Evolutionary conservation across 1,140 invertebrate species (phyloP).

Genomic region (Cecropterus lyciades): DNA sequence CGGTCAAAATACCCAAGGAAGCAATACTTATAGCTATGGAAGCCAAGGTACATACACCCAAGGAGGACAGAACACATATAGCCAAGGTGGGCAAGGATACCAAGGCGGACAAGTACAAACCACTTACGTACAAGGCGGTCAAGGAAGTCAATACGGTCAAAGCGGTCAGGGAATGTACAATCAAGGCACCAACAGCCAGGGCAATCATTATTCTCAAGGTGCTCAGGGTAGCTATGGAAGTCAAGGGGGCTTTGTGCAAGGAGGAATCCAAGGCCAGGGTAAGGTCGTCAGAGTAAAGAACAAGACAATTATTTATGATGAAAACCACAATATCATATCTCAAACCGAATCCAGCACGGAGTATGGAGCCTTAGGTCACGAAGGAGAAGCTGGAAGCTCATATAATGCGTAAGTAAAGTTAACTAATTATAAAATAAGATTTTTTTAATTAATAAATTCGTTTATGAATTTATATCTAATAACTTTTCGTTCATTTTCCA

Average conservation of each 20-base stretch:
- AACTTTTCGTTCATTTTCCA: slow-evolving; percentile 28
- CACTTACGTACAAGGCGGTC: slow-evolving; percentile 16
- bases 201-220: slow-evolving; percentile 20
- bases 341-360: slow-evolving; percentile 72
- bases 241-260: slow-evolving; percentile 41
- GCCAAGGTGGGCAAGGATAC: slow-evolving; percentile 29
- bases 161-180: slow-evolving; percentile 30
- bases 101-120: slow-evolving; percentile 28
- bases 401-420: slow-evolving; percentile 71
- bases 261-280: slow-evolving; percentile 43
- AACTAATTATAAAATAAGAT: too few species aligned
- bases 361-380: slow-evolving; percentile 69
- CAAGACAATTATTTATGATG: slow-evolving; percentile 64
- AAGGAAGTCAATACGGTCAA: slow-evolving; percentile 37
- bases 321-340: slow-evolving; percentile 68
- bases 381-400: slow-evolving; percentile 77
- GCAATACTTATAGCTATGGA: slow-evolving; percentile 6
- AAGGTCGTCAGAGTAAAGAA: slow-evolving; percentile 60
- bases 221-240: too few species aligned
- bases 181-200: too few species aligned
- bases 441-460: too few species aligned
- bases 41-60: slow-evolving; percentile 37
- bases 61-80: slow-evolving; percentile 36
- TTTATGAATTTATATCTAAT: too few species aligned
- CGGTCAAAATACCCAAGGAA: slow-evolving; percentile 14